Conservation (phyloP, 2,797 vertebrate species). For the Phaenicophaeus curvirostris region DNA sequence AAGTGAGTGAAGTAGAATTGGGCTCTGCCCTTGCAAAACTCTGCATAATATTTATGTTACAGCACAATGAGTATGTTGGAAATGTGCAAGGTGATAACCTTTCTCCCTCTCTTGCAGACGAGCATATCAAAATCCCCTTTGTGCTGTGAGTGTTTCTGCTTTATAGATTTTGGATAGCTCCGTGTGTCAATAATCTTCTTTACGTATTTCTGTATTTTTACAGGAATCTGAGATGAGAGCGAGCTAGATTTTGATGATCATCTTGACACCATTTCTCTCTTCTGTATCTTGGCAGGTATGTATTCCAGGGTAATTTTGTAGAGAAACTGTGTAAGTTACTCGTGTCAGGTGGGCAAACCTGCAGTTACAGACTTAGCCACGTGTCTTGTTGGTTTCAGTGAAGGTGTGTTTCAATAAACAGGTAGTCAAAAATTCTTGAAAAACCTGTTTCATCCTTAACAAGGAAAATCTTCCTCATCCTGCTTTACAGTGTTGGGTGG, state of each 20-base stretch:
- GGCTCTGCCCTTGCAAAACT: neutral
- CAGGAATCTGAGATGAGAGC: conserved; percentile 6
- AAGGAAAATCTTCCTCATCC: neutral
- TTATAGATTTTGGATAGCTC: neutral
- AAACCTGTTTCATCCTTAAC: neutral
- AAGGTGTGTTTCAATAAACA: neutral
- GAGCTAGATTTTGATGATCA: neutral
- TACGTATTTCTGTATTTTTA: neutral
- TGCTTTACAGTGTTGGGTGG: neutral
- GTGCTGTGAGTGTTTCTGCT: accelerated
- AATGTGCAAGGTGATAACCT: neutral
- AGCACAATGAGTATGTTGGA: neutral
- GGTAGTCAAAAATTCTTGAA: neutral
- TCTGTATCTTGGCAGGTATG: neutral
- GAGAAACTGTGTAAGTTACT: neutral
- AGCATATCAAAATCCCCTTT: neutral
- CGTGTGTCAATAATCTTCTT: neutral
- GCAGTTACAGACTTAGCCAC: accelerated
- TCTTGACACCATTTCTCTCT: neutral
- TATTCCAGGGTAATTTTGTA: neutral
- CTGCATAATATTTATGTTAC: neutral
- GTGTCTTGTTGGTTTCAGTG: neutral
- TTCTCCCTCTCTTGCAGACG: neutral
- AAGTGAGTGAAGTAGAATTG: neutral
- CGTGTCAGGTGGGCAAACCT: neutral